These are phyloP conservation scores for Hypomecis punctinalis DNA, from an alignment of 2,888 invertebrate species.

Conservation along the genomic window DNA sequence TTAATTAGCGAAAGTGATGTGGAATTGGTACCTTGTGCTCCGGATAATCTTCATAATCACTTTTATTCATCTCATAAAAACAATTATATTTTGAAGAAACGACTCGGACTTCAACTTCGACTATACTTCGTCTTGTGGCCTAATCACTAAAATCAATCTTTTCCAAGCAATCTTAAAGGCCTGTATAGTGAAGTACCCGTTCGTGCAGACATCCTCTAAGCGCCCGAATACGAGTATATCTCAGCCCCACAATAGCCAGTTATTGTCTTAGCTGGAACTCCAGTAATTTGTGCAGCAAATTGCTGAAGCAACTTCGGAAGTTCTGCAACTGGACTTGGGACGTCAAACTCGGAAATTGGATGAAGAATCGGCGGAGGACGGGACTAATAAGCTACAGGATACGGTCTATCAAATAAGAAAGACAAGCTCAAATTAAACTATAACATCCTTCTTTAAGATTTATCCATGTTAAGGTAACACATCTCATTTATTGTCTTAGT, in stretches of 20 bases:
- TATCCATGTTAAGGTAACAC: no score
- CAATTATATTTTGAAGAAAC: no score
- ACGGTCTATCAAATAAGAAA: not conserved
- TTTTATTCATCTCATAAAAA: no score
- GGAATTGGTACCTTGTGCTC: no score
- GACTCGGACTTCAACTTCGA: no score
- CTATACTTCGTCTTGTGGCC: no score
- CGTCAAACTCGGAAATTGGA: conserved; percentile 24
- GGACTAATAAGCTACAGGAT: not conserved
- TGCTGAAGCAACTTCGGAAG: conserved; percentile 14
- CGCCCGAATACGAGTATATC: not conserved
- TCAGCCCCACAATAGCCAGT: conserved; percentile 4
- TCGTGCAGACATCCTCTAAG: not conserved
- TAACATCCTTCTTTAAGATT: no score
- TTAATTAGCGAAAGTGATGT: no score
- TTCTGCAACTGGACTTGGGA: conserved; percentile 20
- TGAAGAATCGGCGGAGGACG: conserved; percentile 7
- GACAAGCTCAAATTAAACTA: no score
- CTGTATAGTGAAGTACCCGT: not conserved
- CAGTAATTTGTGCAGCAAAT: conserved; percentile 20
- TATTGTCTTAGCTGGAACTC: conserved; percentile 7
- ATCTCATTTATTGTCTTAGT: no score
- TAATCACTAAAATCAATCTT: no score
- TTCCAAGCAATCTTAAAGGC: not conserved
- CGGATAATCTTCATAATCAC: no score